Evolutionary conservation across 2,113 vertebrate species (phyloP).

Genomic region (Ceyx margarethae): DNA sequence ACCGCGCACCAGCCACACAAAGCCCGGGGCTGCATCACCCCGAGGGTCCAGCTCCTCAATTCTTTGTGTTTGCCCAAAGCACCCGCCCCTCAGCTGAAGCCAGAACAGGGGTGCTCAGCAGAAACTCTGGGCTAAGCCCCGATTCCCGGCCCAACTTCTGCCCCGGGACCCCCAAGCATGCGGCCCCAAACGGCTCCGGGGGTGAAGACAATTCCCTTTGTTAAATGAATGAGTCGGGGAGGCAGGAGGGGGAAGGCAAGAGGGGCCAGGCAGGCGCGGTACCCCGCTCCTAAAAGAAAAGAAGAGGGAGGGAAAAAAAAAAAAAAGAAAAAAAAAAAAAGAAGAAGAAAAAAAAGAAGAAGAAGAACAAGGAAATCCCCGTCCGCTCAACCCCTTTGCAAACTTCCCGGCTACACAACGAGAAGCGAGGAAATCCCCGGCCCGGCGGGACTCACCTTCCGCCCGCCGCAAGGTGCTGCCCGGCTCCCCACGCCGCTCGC

Average conservation of each 20-base stretch:
- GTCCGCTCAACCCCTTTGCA: neutral
- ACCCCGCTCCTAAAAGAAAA: neutral
- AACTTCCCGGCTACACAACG: neutral
- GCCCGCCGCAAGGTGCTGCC: slow-evolving; percentile 47
- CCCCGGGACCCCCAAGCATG: neutral
- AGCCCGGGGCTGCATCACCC: slow-evolving; percentile 2
- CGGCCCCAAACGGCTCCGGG: neutral
- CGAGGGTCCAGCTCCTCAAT: neutral
- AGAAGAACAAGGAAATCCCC: neutral
- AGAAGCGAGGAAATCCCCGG: neutral
- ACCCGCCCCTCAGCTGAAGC: neutral
- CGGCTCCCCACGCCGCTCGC: neutral
- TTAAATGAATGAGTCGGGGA: slow-evolving; percentile 13
- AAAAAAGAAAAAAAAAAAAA: neutral
- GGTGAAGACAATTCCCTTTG: neutral
- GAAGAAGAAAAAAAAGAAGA: neutral
- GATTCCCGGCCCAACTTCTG: neutral
- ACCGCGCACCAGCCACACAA: neutral
- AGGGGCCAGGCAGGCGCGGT: neutral
- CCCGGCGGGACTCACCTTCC: slow-evolving; percentile 25
- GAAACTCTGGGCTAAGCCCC: neutral
- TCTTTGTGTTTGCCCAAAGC: neutral
- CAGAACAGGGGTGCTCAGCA: neutral
- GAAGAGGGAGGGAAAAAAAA: neutral
- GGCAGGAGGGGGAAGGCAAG: neutral